These are phyloP conservation scores for Cataglyphis hispanica DNA, from an alignment of 1,140 invertebrate species.

Conservation along the genomic window DNA sequence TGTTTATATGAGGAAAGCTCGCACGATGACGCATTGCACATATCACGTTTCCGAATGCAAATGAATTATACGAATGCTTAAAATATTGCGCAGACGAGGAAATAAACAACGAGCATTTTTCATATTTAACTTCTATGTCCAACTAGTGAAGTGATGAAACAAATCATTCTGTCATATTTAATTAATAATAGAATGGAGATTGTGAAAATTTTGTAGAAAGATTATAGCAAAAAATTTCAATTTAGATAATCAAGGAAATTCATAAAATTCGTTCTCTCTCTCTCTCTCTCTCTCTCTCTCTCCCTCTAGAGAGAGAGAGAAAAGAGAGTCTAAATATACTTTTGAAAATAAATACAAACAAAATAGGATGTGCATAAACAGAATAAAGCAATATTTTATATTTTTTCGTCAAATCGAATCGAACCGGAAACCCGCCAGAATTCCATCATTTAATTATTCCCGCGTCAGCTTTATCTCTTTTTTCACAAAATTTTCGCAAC, in stretches of 20 bases:
- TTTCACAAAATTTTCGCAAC: slow-evolving; percentile 40
- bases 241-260: slow-evolving; percentile 33
- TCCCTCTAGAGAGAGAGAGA: no score
- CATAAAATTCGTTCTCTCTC: no score
- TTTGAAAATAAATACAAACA: slow-evolving; percentile 32
- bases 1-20: background rate
- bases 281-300: no score
- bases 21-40: slow-evolving; percentile 5
- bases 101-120: slow-evolving; percentile 39
- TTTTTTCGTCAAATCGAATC: slow-evolving; percentile 58
- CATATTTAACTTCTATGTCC: slow-evolving; percentile 30
- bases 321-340: background rate
- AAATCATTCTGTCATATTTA: slow-evolving; percentile 32
- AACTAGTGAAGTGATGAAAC: slow-evolving; percentile 1
- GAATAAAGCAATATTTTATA: slow-evolving; percentile 46
- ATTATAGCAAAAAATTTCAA: slow-evolving; percentile 27
- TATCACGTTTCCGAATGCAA: slow-evolving; percentile 31
- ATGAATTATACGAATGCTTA: slow-evolving; percentile 41
- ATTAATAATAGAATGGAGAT: slow-evolving; percentile 17
- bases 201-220: background rate
- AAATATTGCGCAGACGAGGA: slow-evolving; percentile 28
- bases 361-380: slow-evolving; percentile 6
- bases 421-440: slow-evolving; percentile 48
- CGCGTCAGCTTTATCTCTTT: slow-evolving; percentile 48
- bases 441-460: slow-evolving; percentile 57